These are phyloP conservation scores for Sinocyclocheilus rhinocerous DNA, from an alignment of 2,113 vertebrate species.

Conservation along the genomic window DNA sequence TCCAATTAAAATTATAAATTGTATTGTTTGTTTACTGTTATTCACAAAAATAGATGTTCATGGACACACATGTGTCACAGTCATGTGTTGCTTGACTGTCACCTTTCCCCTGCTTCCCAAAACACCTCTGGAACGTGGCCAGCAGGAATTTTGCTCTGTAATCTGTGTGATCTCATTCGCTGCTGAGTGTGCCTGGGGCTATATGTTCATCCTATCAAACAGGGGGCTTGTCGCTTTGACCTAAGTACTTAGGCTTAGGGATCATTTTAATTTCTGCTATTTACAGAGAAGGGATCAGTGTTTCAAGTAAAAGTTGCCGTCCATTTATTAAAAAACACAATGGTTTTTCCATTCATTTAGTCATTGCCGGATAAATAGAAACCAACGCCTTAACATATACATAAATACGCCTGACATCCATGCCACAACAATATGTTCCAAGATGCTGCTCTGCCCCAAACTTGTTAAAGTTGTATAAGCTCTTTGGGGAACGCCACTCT, in stretches of 20 bases:
- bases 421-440: neutral
- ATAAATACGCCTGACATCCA: neutral
- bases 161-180: neutral
- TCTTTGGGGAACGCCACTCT: slow-evolving; percentile 27
- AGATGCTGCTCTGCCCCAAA: slow-evolving; percentile 25
- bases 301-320: neutral
- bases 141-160: neutral
- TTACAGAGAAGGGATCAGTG: neutral
- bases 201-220: slow-evolving; percentile 1
- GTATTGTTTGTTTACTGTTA: neutral
- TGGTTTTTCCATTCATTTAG: neutral
- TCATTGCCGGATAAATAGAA: neutral
- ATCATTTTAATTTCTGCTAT: neutral
- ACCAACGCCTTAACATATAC: neutral
- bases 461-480: slow-evolving; percentile 50
- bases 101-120: slow-evolving; percentile 28
- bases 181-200: neutral
- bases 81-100: neutral
- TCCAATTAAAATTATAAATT: neutral
- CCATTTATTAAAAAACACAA: neutral
- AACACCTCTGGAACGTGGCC: neutral
- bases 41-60: neutral
- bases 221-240: neutral
- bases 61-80: neutral
- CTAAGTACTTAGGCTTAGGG: neutral